A percentile compares a stretch with the other conserved stretches of the same genome.
phyloP scores from a whole-genome alignment of 53 echinoderm and acorn worm genomes.

The Astropecten irregularis region DNA sequence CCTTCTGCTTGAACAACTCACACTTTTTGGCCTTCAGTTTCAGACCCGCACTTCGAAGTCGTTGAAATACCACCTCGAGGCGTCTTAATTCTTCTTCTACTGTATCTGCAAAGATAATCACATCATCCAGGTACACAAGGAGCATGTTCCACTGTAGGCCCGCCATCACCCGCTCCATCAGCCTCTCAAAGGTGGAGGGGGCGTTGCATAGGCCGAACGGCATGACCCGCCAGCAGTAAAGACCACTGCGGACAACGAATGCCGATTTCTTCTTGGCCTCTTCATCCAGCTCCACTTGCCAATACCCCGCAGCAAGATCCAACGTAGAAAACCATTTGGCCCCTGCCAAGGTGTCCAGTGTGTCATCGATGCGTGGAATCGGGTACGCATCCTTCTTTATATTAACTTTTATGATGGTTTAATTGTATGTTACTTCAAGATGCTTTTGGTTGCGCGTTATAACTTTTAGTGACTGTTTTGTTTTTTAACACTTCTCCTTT shows the following conservation, averaged over 20 bases:
- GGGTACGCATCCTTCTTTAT: constrained; percentile 73
- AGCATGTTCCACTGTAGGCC: constrained; percentile 47
- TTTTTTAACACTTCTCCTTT: no score
- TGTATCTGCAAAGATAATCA: background rate
- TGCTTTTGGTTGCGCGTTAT: no score
- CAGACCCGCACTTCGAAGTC: background rate
- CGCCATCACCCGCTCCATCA: constrained; percentile 14
- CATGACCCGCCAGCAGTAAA: constrained; percentile 43
- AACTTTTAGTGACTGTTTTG: no score
- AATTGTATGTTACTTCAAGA: no score
- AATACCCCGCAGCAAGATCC: background rate
- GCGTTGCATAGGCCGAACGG: constrained; percentile 2
- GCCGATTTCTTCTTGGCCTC: no score
- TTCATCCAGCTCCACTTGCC: no score
- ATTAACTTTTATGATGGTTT: no score
- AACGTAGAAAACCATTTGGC: no score
- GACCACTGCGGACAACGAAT: constrained; percentile 38
- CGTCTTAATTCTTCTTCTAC: background rate
- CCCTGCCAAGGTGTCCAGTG: no score
- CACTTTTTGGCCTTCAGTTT: background rate
- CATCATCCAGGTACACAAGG: background rate
- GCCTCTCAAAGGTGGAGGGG: background rate
- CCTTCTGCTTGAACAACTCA: background rate
- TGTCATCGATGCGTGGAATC: no score
- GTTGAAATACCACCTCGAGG: background rate